Evolutionary conservation across 2,113 vertebrate genomes (phyloP).

Genomic region (Zonotrichia leucophrys): DNA sequence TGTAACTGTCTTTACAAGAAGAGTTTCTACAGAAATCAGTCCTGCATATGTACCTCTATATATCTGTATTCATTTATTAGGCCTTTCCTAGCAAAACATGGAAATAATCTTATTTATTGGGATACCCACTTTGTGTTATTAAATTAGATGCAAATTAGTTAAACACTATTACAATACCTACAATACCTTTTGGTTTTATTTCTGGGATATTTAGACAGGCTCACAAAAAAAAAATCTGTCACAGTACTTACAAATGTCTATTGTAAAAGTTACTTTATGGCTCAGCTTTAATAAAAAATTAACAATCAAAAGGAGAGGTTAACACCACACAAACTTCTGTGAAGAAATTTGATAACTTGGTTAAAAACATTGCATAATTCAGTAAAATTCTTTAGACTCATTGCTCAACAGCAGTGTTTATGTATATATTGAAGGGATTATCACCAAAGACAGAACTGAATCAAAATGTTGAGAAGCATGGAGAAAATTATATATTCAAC

Average conservation of each 20-base stretch:
- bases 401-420: background rate
- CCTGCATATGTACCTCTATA: background rate
- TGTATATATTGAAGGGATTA: background rate
- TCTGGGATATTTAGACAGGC: background rate
- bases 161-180: background rate
- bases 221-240: background rate
- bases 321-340: background rate
- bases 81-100: background rate
- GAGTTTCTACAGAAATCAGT: slow-evolving; percentile 20
- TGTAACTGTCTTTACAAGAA: background rate
- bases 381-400: background rate
- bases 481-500: background rate
- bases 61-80: background rate
- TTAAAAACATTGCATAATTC: background rate
- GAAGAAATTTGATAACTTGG: background rate
- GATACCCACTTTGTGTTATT: background rate
- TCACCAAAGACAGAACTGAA: background rate
- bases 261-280: slow-evolving; percentile 7
- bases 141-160: slow-evolving; percentile 7
- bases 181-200: slow-evolving; percentile 25
- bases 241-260: background rate
- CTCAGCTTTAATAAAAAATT: slow-evolving; percentile 5
- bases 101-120: background rate
- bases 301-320: background rate
- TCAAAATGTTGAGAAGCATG: background rate